Base-by-base conservation (phyloP, 2,888 invertebrate species). In the Sinohyriopsis cumingii region DNA sequence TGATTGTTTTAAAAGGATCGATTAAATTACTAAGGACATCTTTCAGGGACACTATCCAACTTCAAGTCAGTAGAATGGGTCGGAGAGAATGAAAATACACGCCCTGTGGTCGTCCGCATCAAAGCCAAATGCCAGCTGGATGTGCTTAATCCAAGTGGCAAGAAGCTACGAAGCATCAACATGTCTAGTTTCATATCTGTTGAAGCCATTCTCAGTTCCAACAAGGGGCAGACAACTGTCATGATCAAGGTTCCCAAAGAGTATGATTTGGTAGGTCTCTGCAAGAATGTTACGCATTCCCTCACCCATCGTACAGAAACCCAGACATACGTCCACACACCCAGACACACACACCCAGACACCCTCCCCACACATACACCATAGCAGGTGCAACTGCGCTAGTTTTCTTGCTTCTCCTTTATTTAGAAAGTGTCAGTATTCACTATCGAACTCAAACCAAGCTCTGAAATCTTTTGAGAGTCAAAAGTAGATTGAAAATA, bases 191-290 rank as follows among this genome's bases (percentile, higher is more conserved):
- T 81, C 68, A 77, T 77, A 18, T 60, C 66, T 15, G 75, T 87
- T 12, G 74, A 80, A n/a, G 72, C 85, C 33, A 79, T 78, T 68
- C 67, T 82, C 25, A 82, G 82, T 56, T 80, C 78, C 19, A 87
- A 88, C 80, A 87, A 86, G 70, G 78, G 80, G 15, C 74, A 83
- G 19, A 84, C 82, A 67, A 72, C 80, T 4, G 24, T 87, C 22
- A 70, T 84, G 20, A 69, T 88, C 12, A 82, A 85, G 54, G 80
- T 88, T 19, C 86, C 88, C 0, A 85, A 85, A 64, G 87, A 87
- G 75, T 88, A 87, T 74, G 89, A 89, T 63, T 62, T 88, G 82
- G 89, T 89, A 67, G 75, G 81, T 73, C 28, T 5, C 12, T 1
- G 5, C 24, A 61, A n/a, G 5, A 63, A 55, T 61, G 22, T 53